Evolutionary conservation across 2,888 invertebrate genomes (phyloP), one percentile per base, ranked within the genome.

Genomic region (Proisotoma minuta): DNA sequence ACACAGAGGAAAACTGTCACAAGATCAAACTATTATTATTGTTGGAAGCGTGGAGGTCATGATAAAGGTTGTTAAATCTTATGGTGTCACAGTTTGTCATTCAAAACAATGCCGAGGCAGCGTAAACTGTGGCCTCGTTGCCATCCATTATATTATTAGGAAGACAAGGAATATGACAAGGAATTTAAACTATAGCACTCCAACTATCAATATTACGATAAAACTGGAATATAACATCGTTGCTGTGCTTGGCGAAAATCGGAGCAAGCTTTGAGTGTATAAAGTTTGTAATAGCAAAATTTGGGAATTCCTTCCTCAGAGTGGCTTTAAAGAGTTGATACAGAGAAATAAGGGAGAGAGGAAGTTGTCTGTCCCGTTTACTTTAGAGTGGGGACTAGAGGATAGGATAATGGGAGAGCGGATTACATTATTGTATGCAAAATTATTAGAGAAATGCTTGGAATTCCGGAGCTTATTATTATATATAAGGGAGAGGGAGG

Each of bases 391-490:
- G 27, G 29, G n/a, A 22, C 34, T 20, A 39, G 26, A 49, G 49
- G 49, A 24, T 49, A 56, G 43, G 56, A 56, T 56, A 56, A 53
- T 48, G 39, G 24, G 48, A 53, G 47, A 24, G 20, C 20, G 65
- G 65, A 67, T 65, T 59, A 62, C 62, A 61, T 69, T 56, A 56
- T 56, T 59, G 67, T 65, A 71, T 69, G 68, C 62, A 70, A 72
- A 72, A 72, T 72, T 72, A 72, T 70, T 68, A 70, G 63, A 49
- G 60, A 63, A 68, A 68, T 69, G 65, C 56, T 63, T 66, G 59
- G 54, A 61, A 70, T 72, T 72, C 69, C 70, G 57, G 27, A 62
- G 69, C 69, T 72, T 72, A 70, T 69, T 69, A 68, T 69, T 69
- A 63, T 56, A 59, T 57, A 62, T 48, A 68, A 53, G 58, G 60